Percentiles rank a stretch among this genome's conserved stretches.
Evolutionary conservation across 2,888 invertebrate species (phyloP).

Genomic region (Orchestes rusci): DNA sequence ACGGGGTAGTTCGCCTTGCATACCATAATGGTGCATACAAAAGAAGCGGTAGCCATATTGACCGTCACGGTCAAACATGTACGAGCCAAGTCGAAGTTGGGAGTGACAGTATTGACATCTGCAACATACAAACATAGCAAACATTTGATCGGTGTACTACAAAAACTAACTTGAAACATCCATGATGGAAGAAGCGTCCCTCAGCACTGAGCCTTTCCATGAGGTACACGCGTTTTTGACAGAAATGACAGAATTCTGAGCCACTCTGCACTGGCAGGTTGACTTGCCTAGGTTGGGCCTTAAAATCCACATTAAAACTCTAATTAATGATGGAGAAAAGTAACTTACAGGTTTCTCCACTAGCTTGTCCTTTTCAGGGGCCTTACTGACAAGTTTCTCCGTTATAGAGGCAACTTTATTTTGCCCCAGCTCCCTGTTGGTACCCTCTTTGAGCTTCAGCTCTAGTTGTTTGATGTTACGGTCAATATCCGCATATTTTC

Average conservation of each 20-base stretch:
- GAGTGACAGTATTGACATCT: conserved; percentile 87
- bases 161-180: conserved; percentile 75
- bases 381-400: conserved; percentile 59
- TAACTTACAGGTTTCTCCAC: conserved; percentile 48
- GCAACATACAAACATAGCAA: conserved; percentile 1
- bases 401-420: conserved; percentile 84
- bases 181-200: conserved; percentile 84
- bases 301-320: background rate
- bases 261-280: conserved; percentile 58
- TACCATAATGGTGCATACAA: conserved; percentile 67
- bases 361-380: conserved; percentile 29
- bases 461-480: conserved; percentile 63
- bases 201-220: conserved; percentile 88
- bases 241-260: conserved; percentile 79
- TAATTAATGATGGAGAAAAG: background rate
- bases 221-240: conserved; percentile 85
- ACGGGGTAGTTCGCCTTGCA: conserved; percentile 45
- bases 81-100: conserved; percentile 72
- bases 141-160: conserved; percentile 12
- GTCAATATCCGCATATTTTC: conserved; percentile 67
- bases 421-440: conserved; percentile 56
- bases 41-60: conserved; percentile 63
- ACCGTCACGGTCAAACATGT: conserved; percentile 64
- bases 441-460: conserved; percentile 71
- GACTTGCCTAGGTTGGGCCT: conserved; percentile 31